Evolutionary conservation across 1,140 invertebrate species (phyloP).

Genomic region (Venustaconcha ellipsiformis): DNA sequence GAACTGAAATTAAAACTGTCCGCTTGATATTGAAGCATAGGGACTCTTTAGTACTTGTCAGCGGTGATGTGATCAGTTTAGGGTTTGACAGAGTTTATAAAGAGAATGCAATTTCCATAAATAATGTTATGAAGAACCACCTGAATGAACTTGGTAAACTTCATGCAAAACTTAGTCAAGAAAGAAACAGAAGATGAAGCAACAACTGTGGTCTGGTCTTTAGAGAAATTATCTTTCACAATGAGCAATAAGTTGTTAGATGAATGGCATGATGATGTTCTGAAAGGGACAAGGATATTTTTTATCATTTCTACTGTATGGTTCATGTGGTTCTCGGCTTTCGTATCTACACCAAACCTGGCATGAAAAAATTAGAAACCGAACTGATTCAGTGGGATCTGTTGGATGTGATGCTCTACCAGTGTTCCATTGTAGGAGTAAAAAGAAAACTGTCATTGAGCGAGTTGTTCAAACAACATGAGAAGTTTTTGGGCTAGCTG

Average conservation of each 20-base stretch:
- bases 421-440: slow-evolving; percentile 12
- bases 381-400: no score
- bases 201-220: not conserved
- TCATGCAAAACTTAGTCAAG: no score
- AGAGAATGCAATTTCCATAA: no score
- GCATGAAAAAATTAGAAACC: no score
- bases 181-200: not conserved
- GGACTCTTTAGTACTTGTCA: no score
- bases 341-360: not conserved
- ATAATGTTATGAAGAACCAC: no score
- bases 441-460: slow-evolving; percentile 3
- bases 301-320: slow-evolving; percentile 25
- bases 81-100: no score
- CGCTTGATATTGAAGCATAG: no score
- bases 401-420: no score
- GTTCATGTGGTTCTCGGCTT: slow-evolving; percentile 10
- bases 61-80: no score
- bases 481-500: slow-evolving; percentile 15
- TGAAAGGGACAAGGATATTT: slow-evolving; percentile 1
- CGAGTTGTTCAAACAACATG: slow-evolving; percentile 1
- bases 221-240: slow-evolving; percentile 13
- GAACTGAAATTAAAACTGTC: no score
- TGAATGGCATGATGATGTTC: slow-evolving; percentile 8
- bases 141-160: no score
- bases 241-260: slow-evolving; percentile 10